Evolutionary conservation across 1,140 invertebrate species (phyloP).

Genomic region (Philopotamus ludificatus): DNA sequence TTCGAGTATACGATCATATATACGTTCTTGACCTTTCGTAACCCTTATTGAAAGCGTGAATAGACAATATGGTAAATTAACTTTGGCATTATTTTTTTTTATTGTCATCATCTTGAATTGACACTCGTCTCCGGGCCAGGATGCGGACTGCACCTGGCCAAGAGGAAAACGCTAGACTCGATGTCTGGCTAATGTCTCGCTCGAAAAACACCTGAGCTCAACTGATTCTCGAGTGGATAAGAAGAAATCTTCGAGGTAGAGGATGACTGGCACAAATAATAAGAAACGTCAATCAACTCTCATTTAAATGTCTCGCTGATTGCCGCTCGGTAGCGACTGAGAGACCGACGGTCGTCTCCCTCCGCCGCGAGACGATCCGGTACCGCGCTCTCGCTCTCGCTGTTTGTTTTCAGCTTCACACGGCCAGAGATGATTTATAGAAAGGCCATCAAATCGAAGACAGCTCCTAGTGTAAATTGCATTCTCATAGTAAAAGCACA

Average conservation of each 20-base stretch:
- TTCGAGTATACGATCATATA: too few relatives aligned
- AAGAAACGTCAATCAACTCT: constrained; percentile 37
- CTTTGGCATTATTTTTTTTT: too few relatives aligned
- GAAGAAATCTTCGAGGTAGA: constrained; percentile 25
- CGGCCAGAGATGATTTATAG: constrained; percentile 23
- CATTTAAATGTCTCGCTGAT: constrained; percentile 35
- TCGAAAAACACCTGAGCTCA: constrained; percentile 14
- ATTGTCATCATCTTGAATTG: too few relatives aligned
- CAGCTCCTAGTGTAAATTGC: constrained; percentile 28
- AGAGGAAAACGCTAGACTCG: background rate
- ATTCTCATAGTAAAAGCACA: constrained; percentile 7
- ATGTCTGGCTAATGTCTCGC: constrained; percentile 6
- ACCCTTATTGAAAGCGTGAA: too few relatives aligned
- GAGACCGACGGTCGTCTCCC: background rate
- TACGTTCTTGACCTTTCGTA: too few relatives aligned
- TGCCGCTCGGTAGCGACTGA: constrained; percentile 13
- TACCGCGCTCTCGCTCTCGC: background rate
- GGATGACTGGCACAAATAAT: constrained; percentile 36
- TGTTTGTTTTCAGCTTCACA: background rate
- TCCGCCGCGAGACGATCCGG: background rate
- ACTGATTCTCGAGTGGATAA: constrained; percentile 12
- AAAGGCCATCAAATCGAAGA: constrained; percentile 17
- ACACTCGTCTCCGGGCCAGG: too few relatives aligned
- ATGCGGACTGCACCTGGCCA: too few relatives aligned
- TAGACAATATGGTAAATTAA: too few relatives aligned